These are phyloP conservation scores for Leptinotarsa texana DNA, from an alignment of 1,140 invertebrate species.

Conservation along the genomic window DNA sequence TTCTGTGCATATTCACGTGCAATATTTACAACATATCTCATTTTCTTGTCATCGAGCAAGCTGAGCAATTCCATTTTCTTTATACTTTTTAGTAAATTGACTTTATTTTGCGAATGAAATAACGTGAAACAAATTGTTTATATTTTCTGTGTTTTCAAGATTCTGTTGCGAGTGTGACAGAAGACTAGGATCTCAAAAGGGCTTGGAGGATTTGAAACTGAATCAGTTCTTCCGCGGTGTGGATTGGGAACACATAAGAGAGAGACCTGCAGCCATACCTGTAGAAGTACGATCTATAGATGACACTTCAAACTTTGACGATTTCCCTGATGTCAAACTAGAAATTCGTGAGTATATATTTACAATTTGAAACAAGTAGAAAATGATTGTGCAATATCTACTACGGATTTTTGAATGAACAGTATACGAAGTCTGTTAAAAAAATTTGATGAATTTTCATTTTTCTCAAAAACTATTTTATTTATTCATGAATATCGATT, in stretches of 20 bases:
- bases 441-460: too few relatives aligned
- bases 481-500: too few relatives aligned
- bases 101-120: too few relatives aligned
- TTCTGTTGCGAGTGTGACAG: conserved; percentile 96
- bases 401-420: too few relatives aligned
- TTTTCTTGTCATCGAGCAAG: too few relatives aligned
- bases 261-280: conserved; percentile 95
- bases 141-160: conserved; percentile 53
- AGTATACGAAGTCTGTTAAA: background rate
- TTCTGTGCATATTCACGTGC: too few relatives aligned
- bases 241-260: conserved; percentile 95
- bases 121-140: conserved; percentile 12
- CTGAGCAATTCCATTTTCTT: too few relatives aligned
- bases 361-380: too few relatives aligned
- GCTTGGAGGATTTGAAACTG: conserved; percentile 84
- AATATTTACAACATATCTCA: too few relatives aligned
- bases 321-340: conserved; percentile 98
- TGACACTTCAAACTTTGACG: conserved; percentile 99
- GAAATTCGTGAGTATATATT: conserved; percentile 87
- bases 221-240: conserved; percentile 89
- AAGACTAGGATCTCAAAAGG: conserved; percentile 85
- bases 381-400: too few relatives aligned
- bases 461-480: too few relatives aligned
- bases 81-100: too few relatives aligned
- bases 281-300: conserved; percentile 93